A percentile compares a stretch with the other conserved stretches of the same genome.
Evolutionary conservation across 2,888 invertebrate species (phyloP).

Genomic region (Chrysina gloriosa): DNA sequence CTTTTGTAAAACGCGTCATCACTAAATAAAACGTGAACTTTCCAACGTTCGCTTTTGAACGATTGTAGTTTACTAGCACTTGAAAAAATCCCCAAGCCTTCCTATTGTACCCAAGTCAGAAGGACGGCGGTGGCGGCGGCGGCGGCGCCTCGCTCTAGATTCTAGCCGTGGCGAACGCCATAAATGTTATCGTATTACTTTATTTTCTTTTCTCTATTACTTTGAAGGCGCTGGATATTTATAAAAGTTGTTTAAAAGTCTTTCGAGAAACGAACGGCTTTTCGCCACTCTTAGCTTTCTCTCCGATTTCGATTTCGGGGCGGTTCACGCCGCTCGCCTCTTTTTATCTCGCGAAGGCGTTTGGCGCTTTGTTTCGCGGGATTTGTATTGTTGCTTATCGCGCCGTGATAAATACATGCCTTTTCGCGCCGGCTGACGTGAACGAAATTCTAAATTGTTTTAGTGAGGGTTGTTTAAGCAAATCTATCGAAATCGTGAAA

Average conservation of each 20-base stretch:
- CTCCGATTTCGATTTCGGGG: neutral
- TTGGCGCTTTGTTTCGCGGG: neutral
- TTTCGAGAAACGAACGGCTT: neutral
- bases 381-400: constrained; percentile 8
- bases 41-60: too few species aligned
- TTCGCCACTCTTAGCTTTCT: neutral
- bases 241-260: constrained; percentile 26
- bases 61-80: too few species aligned
- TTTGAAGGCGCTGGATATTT: constrained; percentile 17
- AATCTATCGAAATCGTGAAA: too few species aligned
- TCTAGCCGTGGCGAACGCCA: neutral
- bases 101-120: too few species aligned
- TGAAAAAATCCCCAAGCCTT: too few species aligned
- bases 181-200: constrained; percentile 16
- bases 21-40: too few species aligned
- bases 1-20: too few species aligned
- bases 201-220: constrained; percentile 21
- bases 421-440: neutral
- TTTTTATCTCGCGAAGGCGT: constrained; percentile 2
- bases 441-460: constrained; percentile 6
- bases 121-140: too few species aligned
- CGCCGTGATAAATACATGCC: neutral
- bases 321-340: neutral
- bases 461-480: neutral
- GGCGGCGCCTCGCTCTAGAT: too few species aligned